Evolutionary conservation across 2,888 invertebrate species (phyloP).

Genomic region (Sphecodes monilicornis): DNA sequence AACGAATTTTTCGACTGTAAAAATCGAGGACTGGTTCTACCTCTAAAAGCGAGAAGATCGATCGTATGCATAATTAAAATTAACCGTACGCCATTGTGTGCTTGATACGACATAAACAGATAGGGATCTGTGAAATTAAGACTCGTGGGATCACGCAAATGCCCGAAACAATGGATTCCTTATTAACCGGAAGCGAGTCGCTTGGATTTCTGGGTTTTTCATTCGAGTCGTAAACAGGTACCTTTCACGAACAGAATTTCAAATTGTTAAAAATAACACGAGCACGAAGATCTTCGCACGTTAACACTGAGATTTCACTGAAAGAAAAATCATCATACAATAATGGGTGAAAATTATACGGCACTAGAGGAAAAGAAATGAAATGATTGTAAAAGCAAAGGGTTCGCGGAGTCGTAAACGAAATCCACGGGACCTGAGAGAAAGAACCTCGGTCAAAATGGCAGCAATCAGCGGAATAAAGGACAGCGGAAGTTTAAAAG

Average conservation of each 20-base stretch:
- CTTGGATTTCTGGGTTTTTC: background rate
- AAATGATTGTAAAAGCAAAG: background rate
- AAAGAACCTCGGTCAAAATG: background rate
- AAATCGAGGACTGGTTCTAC: background rate
- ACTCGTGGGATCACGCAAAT: constrained; percentile 14
- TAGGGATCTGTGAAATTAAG: constrained; percentile 24
- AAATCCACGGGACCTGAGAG: background rate
- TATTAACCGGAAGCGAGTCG: constrained; percentile 24
- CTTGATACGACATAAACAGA: background rate
- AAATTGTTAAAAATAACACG: background rate
- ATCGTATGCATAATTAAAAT: background rate
- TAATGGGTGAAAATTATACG: background rate
- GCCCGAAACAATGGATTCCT: constrained; percentile 12
- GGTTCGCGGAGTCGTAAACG: background rate
- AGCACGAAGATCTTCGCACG: background rate
- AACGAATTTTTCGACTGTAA: background rate
- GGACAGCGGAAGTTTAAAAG: background rate
- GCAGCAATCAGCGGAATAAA: background rate
- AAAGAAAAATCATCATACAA: background rate
- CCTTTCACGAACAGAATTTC: background rate
- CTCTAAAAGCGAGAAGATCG: background rate
- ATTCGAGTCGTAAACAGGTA: background rate
- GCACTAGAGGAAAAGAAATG: background rate
- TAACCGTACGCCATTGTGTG: constrained; percentile 15
- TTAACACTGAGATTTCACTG: background rate